These are phyloP conservation scores for Eugnorisma glareosa DNA, from an alignment of 2,888 invertebrate genomes.

Conservation along the genomic window DNA sequence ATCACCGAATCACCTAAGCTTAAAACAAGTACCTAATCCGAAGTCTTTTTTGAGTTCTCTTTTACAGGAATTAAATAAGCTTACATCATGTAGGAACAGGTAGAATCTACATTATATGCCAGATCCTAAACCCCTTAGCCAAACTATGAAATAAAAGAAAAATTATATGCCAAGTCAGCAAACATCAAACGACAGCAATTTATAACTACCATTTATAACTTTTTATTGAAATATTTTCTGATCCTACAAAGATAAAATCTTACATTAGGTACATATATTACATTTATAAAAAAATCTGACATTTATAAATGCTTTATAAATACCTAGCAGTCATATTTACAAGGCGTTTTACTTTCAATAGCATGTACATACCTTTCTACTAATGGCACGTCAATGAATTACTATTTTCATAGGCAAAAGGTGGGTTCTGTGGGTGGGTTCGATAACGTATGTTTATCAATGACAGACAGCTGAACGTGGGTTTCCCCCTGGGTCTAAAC, in stretches of 20 bases:
- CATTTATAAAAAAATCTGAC: not conserved
- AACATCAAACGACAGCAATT: conserved; percentile 1
- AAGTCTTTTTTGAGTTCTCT: no score
- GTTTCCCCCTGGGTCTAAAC: no score
- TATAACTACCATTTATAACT: not conserved
- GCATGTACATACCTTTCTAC: not conserved
- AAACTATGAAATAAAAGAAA: conserved; percentile 1
- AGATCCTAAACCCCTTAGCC: not conserved
- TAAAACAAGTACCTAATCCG: no score
- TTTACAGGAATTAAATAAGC: no score
- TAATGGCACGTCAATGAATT: not conserved
- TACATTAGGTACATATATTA: no score
- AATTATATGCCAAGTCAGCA: not conserved
- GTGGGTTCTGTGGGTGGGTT: no score
- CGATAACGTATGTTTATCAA: no score
- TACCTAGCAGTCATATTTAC: conserved; percentile 3
- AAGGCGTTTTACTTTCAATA: not conserved
- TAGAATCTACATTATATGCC: not conserved
- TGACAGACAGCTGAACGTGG: no score
- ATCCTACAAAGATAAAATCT: not conserved
- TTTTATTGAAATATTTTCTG: conserved; percentile 2
- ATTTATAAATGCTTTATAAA: not conserved
- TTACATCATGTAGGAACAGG: not conserved
- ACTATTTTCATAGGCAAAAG: no score
- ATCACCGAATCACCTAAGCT: no score